Base-by-base conservation (phyloP, 2,797 vertebrate species). In the Microtus obscurus region DNA sequence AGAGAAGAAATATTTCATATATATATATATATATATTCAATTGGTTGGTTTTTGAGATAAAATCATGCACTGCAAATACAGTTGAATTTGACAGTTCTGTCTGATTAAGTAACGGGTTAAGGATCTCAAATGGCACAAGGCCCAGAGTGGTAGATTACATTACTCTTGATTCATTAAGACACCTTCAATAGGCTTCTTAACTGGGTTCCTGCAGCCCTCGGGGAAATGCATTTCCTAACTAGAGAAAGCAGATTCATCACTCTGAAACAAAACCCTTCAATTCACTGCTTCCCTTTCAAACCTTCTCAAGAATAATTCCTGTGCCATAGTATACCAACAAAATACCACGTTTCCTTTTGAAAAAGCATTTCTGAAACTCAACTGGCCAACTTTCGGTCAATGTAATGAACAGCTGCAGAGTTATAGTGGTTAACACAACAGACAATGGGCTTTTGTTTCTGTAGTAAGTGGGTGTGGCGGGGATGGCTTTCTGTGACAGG, bases 81-180 rank as follows among this genome's bases (percentile, higher is more conserved):
- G 92, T 25, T 83, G 86, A 56, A 85, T 87, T 89, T 59, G 53
- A 48, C 65, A 85, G 43, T 93, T 95, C 76, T 91, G 69, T 87
- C 45, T 81, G 87, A 73, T 65, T 61, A 90, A 91, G 61, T 85
- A 34, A 81, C 77, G 31, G 21, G 5, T 13, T 63, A n/a, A 71
- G 17, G 19, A 19, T 90, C 67, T 91, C 86, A 48, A 89, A 21
- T 48, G 61, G 45, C 67, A 81, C 27, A 81, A 63, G 59, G n/a
- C 76, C 76, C 53, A 87, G 78, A 95, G 67, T 88, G 80, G 74
- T 77, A 77, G 71, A 82, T 67, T 71, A 10, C 29, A 92, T 96
- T 89, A 48, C 17, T 34, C 90, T 67, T 91, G 93, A 94, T 85
- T 96, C 94, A 83, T 97, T 89, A 94, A 93, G 86, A 91, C 51